Percentiles rank a stretch among this genome's conserved stretches.
Evolutionary conservation across 2,113 vertebrate species (phyloP).

Genomic region (Hyaena hyaena): DNA sequence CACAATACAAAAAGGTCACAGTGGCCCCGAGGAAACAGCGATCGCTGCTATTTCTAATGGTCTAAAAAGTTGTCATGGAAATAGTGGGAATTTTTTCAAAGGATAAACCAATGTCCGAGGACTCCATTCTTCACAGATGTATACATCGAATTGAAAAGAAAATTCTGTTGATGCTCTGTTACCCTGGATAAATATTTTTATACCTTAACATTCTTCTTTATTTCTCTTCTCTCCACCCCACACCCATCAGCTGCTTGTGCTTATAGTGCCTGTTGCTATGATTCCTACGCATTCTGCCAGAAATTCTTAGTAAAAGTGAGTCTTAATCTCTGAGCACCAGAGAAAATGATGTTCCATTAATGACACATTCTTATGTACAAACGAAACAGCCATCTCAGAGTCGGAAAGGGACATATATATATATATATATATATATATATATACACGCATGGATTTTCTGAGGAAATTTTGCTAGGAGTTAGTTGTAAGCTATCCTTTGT

Average conservation of each 20-base stretch:
- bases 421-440: background rate
- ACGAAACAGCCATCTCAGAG: background rate
- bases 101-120: slow-evolving; percentile 24
- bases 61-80: slow-evolving; percentile 57
- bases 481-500: background rate
- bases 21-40: background rate
- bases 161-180: slow-evolving; percentile 47
- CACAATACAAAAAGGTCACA: background rate
- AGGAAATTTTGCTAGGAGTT: slow-evolving; percentile 11
- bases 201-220: slow-evolving; percentile 42
- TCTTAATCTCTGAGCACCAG: slow-evolving; percentile 27
- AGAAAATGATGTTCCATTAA: slow-evolving; percentile 40
- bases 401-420: background rate
- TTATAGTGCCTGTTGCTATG: slow-evolving; percentile 51
- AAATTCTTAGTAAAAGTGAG: slow-evolving; percentile 20
- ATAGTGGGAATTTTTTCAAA: slow-evolving; percentile 49
- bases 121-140: slow-evolving; percentile 46
- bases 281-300: slow-evolving; percentile 27
- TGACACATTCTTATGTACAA: background rate
- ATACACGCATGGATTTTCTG: background rate
- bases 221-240: slow-evolving; percentile 9
- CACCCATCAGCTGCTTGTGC: slow-evolving; percentile 58
- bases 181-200: slow-evolving; percentile 62
- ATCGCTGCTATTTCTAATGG: slow-evolving; percentile 34
- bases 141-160: slow-evolving; percentile 61